These are phyloP conservation scores for Clamator glandarius DNA, from an alignment of 2,797 vertebrate species.

Conservation along the genomic window DNA sequence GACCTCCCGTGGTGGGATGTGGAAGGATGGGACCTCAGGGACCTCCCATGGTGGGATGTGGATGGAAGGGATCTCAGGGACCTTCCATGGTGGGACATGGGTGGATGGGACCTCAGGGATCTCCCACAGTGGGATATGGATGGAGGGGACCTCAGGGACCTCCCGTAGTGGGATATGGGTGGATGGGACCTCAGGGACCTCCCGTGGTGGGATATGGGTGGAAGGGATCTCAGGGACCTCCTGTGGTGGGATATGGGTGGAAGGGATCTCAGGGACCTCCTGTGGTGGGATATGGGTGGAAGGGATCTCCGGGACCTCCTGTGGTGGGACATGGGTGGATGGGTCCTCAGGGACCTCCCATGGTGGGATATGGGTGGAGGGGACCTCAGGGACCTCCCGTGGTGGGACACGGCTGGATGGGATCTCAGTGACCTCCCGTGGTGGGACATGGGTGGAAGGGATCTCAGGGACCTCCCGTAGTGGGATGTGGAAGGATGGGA, in stretches of 20 bases:
- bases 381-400: too few species aligned
- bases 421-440: not conserved
- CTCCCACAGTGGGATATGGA: too few species aligned
- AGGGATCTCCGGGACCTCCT: not conserved
- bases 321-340: not conserved
- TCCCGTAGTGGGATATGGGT: not conserved
- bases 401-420: too few species aligned
- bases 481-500: too few species aligned
- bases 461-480: not conserved
- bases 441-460: too few species aligned
- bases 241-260: too few species aligned
- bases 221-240: not conserved
- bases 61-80: fast-evolving
- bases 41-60: too few species aligned
- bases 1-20: not conserved
- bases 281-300: too few species aligned
- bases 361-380: too few species aligned
- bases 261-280: too few species aligned
- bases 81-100: not conserved
- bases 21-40: not conserved
- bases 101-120: too few species aligned
- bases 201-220: not conserved
- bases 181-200: not conserved
- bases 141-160: not conserved
- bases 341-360: too few species aligned